These are phyloP conservation scores for Coelopa pilipes DNA, from an alignment of 2,888 invertebrate species.

Conservation along the genomic window DNA sequence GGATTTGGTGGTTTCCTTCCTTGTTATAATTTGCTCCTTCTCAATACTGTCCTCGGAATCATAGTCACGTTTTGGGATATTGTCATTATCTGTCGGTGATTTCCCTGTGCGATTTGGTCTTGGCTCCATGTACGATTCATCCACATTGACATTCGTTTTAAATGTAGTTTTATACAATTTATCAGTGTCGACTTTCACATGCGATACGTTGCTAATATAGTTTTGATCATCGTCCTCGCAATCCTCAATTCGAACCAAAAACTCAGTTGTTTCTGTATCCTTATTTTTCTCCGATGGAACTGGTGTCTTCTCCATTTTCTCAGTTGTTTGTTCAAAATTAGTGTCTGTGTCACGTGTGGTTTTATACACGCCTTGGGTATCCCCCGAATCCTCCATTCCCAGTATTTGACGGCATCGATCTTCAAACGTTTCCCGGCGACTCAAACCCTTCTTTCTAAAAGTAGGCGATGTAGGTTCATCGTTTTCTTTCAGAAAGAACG, in stretches of 20 bases:
- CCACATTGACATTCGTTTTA: not conserved
- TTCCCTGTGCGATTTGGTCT: not conserved
- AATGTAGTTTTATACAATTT: not conserved
- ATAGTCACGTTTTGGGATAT: not conserved
- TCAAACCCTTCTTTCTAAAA: conserved; percentile 70
- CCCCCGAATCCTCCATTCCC: conserved; percentile 69
- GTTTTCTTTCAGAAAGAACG: conserved; percentile 27
- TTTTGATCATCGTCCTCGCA: conserved; percentile 57
- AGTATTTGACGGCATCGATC: conserved; percentile 78
- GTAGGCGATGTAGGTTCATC: conserved; percentile 59
- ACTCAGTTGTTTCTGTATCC: conserved; percentile 29
- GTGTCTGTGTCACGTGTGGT: conserved; percentile 44
- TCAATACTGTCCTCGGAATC: not conserved
- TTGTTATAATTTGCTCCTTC: not conserved
- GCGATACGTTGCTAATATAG: conserved; percentile 48
- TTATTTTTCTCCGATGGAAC: conserved; percentile 7
- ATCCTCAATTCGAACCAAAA: conserved; percentile 61
- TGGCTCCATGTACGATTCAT: not conserved
- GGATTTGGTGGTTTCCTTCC: not conserved
- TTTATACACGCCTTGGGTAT: conserved; percentile 56
- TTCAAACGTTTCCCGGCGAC: conserved; percentile 78
- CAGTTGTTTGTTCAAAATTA: conserved; percentile 24
- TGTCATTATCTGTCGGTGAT: not conserved
- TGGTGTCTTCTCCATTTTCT: not conserved
- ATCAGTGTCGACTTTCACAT: conserved; percentile 38